A percentile compares a stretch with the other conserved stretches of the same genome.
These are phyloP conservation scores for Drosophila picticornis DNA, from an alignment of 2,888 invertebrate species.

Conservation along the genomic window DNA sequence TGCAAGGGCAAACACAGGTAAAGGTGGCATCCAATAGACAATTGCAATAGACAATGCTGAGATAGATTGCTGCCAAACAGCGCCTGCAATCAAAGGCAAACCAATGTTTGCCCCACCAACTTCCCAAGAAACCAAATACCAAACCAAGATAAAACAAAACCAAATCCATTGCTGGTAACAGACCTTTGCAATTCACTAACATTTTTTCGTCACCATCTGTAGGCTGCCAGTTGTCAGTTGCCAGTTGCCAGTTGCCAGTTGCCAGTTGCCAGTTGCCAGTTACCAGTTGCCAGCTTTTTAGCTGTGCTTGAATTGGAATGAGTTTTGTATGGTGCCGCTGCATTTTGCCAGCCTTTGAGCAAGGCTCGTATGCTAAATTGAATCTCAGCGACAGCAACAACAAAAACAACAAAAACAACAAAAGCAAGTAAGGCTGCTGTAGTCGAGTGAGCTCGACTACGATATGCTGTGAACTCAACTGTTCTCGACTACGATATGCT, in stretches of 20 bases:
- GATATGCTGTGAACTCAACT: too few relatives aligned
- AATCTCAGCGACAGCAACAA: conserved; percentile 54
- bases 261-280: neutral
- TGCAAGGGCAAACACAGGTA: conserved; percentile 37
- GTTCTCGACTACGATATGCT: too few relatives aligned
- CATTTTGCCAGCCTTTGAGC: conserved; percentile 18
- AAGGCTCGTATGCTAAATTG: conserved; percentile 62
- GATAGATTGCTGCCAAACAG: conserved; percentile 44
- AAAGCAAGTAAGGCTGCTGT: neutral
- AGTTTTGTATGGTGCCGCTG: conserved; percentile 47
- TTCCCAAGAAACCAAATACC: neutral
- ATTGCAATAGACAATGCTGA: conserved; percentile 11
- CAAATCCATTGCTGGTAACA: conserved; percentile 34
- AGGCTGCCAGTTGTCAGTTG: conserved; percentile 4
- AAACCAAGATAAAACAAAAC: conserved; percentile 8
- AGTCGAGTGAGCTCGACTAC: too few relatives aligned
- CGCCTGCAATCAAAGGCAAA: conserved; percentile 36
- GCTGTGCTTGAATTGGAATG: conserved; percentile 40
- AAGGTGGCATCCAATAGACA: conserved; percentile 37
- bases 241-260: neutral
- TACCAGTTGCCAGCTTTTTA: neutral
- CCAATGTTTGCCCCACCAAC: conserved; percentile 8
- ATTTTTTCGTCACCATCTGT: conserved; percentile 7
- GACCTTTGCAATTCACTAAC: conserved; percentile 41
- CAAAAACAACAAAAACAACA: conserved; percentile 14